These are phyloP conservation scores for Aporophyla nigra DNA, from an alignment of 2,888 invertebrate species.

Conservation along the genomic window DNA sequence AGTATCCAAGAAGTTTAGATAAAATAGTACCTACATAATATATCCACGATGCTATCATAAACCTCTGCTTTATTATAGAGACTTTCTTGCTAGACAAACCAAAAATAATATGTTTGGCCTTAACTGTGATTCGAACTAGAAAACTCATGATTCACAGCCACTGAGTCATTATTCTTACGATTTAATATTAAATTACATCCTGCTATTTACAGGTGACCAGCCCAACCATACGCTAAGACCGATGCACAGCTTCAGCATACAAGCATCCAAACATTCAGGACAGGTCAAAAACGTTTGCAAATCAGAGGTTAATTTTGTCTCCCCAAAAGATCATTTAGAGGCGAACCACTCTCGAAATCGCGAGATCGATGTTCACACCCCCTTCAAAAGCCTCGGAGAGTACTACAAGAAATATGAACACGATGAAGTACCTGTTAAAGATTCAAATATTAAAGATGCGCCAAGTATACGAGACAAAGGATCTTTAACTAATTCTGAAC, in stretches of 20 bases:
- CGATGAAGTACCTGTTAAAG: slow-evolving; percentile 82
- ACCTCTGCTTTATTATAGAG: background rate
- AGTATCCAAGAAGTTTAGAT: background rate
- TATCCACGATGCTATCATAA: background rate
- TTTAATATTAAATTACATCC: background rate
- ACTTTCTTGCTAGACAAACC: background rate
- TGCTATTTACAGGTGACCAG: slow-evolving; percentile 50
- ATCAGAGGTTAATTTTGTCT: slow-evolving; percentile 68
- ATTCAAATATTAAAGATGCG: slow-evolving; percentile 65
- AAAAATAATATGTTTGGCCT: background rate
- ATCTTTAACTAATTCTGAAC: slow-evolving; percentile 79
- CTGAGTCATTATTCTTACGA: background rate
- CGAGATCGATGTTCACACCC: slow-evolving; percentile 13
- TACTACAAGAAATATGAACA: slow-evolving; percentile 83
- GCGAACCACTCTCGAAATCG: slow-evolving; percentile 4
- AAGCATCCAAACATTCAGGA: slow-evolving; percentile 48
- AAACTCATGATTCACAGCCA: background rate
- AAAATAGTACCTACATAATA: background rate
- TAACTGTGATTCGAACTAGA: background rate
- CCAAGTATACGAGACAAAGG: slow-evolving; percentile 54
- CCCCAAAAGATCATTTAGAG: slow-evolving; percentile 7
- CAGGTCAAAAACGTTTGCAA: slow-evolving; percentile 64
- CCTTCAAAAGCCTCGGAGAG: slow-evolving; percentile 65
- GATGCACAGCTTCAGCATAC: slow-evolving; percentile 68
- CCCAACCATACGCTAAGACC: slow-evolving; percentile 58